Evolutionary conservation across 2,797 vertebrate species (phyloP).

Genomic region (Capromys pilorides): DNA sequence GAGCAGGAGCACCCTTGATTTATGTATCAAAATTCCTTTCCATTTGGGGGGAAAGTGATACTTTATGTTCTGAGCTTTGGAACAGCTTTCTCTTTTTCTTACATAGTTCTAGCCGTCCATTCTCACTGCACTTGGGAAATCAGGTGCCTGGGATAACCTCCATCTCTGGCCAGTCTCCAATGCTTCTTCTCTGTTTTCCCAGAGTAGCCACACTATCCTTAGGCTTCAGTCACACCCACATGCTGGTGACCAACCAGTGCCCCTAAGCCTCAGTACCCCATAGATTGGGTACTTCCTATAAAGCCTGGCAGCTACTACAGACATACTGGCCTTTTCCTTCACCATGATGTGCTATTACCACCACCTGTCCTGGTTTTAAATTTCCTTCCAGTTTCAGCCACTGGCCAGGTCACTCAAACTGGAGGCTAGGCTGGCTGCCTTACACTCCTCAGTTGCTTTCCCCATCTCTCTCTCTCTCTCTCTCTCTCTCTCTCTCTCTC

Average conservation of each 20-base stretch:
- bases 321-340: no score
- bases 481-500: no score
- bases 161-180: rapidly evolving
- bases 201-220: rapidly evolving
- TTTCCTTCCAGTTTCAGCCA: no score
- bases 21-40: not conserved
- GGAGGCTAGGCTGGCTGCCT: no score
- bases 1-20: not conserved
- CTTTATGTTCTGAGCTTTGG: not conserved
- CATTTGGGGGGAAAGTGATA: not conserved
- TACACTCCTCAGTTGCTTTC: not conserved
- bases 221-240: no score
- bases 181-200: rapidly evolving
- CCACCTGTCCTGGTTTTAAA: not conserved
- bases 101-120: rapidly evolving
- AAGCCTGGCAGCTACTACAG: not conserved
- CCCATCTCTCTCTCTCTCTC: no score
- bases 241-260: not conserved
- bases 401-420: no score
- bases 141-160: not conserved
- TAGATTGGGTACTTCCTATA: not conserved
- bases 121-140: no score
- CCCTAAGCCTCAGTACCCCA: no score
- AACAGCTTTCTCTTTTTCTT: not conserved
- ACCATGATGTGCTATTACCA: rapidly evolving